Base-by-base conservation (phyloP, 2,113 vertebrate species). In the Thunnus thynnus region DNA sequence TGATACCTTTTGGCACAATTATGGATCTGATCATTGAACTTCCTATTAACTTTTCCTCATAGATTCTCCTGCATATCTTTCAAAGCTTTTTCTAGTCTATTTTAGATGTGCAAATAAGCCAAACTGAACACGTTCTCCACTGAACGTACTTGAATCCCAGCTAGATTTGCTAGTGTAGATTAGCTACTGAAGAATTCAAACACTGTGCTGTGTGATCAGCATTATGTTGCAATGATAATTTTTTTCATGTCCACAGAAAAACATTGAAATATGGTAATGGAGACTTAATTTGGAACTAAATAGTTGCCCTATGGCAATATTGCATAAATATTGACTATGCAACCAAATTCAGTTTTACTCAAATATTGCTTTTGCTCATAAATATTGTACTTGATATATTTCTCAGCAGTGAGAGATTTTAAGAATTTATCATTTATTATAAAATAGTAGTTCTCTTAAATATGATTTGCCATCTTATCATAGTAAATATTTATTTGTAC, bases 321-420 rank as follows among this genome's bases (percentile, higher is more conserved):
- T 61, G 61, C 46, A 61, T 51, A 14, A 69, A 77, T 58, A 86
- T 11, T 20, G 18, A 76, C 20, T 46, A 56, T 58, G 32, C 2
- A 63, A 67, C 66, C 25, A 61, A 64, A 73, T 56, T 72, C 46
- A 8, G 25, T 36, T 81, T 79, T 56, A 81, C 27, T 65, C 57
- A 62, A 72, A 68, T 71, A 30, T 78, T 64, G 17, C 12, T 73
- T 80, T 41, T 56, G 25, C 62, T 69, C 55, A 72, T 75, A 58
- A 78, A 83, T 81, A 65, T 69, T 70, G 27, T 27, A 27, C 25
- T 50, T 66, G 9, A 76, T 68, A 51, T 57, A 52, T 61, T 72
- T 76, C 2, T 50, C 20, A 63, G 61, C 20, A 71, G 51, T 68
- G 56, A 30, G 22, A n/a, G 17, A n/a, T 17, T 66, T 72, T 3